Conservation (phyloP, 1,140 invertebrate genomes). For the Cepaea nemoralis region DNA sequence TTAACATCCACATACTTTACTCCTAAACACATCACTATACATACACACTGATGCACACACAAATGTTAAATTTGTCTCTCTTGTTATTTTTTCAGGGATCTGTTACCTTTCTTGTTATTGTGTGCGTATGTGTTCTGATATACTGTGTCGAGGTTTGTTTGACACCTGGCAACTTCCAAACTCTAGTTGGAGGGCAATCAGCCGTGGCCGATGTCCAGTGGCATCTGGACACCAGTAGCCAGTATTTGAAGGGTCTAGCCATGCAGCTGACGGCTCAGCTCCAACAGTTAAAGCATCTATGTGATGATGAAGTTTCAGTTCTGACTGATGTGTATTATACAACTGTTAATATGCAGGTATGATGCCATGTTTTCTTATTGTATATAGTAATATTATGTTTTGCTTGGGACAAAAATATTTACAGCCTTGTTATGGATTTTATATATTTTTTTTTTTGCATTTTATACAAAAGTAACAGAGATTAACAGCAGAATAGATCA, state of each 20-base stretch:
- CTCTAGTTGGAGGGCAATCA: slow-evolving; percentile 58
- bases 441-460: too few species aligned
- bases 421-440: too few species aligned
- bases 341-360: slow-evolving; percentile 41
- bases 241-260: slow-evolving; percentile 36
- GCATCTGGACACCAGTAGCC: slow-evolving; percentile 40
- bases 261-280: slow-evolving; percentile 17
- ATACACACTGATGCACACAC: too few species aligned
- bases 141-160: slow-evolving; percentile 60
- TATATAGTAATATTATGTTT: too few species aligned
- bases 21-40: too few species aligned
- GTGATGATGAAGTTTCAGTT: slow-evolving; percentile 30
- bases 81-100: slow-evolving; percentile 17
- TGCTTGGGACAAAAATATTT: too few species aligned
- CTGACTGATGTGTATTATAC: slow-evolving; percentile 30
- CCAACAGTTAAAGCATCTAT: slow-evolving; percentile 6
- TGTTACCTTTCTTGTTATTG: slow-evolving; percentile 23
- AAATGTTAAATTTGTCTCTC: too few species aligned
- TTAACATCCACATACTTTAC: too few species aligned
- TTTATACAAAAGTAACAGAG: too few species aligned
- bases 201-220: slow-evolving; percentile 54
- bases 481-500: too few species aligned
- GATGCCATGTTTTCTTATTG: too few species aligned
- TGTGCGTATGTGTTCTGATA: slow-evolving; percentile 51
- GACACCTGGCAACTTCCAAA: slow-evolving; percentile 53